Evolutionary conservation across 1,140 invertebrate species (phyloP), one percentile per base, ranked within the genome.

Genomic region (Periplaneta americana): DNA sequence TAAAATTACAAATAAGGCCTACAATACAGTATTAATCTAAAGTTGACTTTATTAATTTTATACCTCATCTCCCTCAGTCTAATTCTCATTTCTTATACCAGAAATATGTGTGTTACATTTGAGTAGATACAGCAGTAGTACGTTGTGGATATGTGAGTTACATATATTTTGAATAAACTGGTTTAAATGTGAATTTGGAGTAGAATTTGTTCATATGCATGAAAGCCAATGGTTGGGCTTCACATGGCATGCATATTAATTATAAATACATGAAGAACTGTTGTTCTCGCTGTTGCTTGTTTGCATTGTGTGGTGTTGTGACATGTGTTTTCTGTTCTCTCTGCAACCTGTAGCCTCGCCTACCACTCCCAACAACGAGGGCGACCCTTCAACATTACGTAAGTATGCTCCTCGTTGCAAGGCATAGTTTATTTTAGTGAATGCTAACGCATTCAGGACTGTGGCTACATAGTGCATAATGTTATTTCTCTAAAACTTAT

Each of bases 301-400:
- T 66, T 66, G 48, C 34, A 34, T 78, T 78, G 76, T 36, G 86
- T 84, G 86, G 83, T 87, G 85, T 86, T 87, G 81, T 88, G 87
- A 84, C 84, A 87, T 87, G 86, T 87, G 84, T 88, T 88, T 88
- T 87, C 87, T 84, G 80, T 85, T 86, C 81, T 84, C 82, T 85
- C 66, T 83, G 74, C 35, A 80, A 35, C 81, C 82, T 81, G 28
- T 89, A 90, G 89, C 88, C 85, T 90, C 89, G 86, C 89, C 90
- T 85, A 90, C 88, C 81, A 90, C 90, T 86, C 90, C 90, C 83
- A 89, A 88, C 87, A 89, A 88, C 88, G 90, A 91, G 87, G 90
- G 89, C 85, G 90, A 91, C 88, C 86, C 89, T 85, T 79, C 85
- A 18, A 85, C 84, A 83, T 87, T 88, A 85, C 88, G 90, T 91